Evolutionary conservation across 2,113 vertebrate species (phyloP).

Genomic region (Ramphastos sulfuratus): DNA sequence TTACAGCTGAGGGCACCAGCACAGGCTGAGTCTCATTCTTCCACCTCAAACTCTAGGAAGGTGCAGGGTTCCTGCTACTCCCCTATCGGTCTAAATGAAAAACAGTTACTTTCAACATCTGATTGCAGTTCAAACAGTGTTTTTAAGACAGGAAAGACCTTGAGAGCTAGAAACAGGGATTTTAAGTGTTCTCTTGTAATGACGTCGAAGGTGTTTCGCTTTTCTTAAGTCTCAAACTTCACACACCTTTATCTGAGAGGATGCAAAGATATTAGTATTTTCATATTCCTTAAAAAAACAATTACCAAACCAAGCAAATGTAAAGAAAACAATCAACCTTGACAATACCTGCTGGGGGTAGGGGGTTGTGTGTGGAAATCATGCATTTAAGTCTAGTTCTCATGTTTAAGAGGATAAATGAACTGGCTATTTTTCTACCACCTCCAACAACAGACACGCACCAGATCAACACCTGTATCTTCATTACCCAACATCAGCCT

Average conservation of each 20-base stretch:
- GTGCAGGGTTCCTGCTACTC: neutral
- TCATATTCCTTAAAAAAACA: neutral
- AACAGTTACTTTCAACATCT: neutral
- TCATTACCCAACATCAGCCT: neutral
- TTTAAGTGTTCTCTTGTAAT: neutral
- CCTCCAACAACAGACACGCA: neutral
- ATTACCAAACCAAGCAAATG: neutral
- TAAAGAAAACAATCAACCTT: neutral
- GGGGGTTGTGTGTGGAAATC: neutral
- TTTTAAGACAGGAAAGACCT: neutral
- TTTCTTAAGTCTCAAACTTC: neutral
- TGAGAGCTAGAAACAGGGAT: neutral
- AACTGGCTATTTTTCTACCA: neutral
- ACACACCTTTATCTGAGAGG: neutral
- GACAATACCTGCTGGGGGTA: neutral
- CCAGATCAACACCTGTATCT: neutral
- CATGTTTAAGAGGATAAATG: neutral
- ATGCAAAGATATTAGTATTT: neutral
- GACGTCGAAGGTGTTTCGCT: accelerated
- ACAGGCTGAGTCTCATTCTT: accelerated
- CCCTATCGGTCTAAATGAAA: neutral
- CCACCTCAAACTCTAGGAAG: neutral
- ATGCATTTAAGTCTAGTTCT: neutral
- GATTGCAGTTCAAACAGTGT: neutral
- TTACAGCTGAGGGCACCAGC: accelerated